A percentile compares a stretch with the other conserved stretches of the same genome.
Conservation (phyloP, 2,888 invertebrate species). For the Diplazon laetatorius region DNA sequence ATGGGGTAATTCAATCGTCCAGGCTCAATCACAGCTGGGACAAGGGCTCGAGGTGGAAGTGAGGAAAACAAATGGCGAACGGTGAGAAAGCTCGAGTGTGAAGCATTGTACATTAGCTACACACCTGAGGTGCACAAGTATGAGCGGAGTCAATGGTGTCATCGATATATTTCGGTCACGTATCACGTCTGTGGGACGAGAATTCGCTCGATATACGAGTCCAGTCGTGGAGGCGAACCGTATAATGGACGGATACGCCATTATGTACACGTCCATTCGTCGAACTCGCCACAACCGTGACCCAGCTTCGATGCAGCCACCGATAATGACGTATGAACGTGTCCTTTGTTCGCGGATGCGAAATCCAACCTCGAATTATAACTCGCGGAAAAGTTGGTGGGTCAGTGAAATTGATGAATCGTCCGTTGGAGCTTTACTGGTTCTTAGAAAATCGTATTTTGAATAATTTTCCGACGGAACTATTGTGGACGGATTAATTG, state of each 20-base stretch:
- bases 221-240: constrained; percentile 36
- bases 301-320: constrained; percentile 11
- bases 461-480: no score
- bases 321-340: constrained; percentile 17
- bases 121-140: not conserved
- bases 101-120: constrained; percentile 11
- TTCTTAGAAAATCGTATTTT: no score
- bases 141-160: constrained; percentile 57
- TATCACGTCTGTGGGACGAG: constrained; percentile 47
- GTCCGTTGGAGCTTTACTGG: not conserved
- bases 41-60: no score
- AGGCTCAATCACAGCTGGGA: no score
- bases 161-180: constrained; percentile 65
- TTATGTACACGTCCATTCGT: constrained; percentile 48
- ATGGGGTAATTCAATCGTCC: no score
- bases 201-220: constrained; percentile 40
- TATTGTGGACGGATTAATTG: no score
- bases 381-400: constrained; percentile 24
- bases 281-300: constrained; percentile 14
- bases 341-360: constrained; percentile 23
- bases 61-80: no score
- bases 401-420: constrained; percentile 22
- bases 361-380: constrained; percentile 27
- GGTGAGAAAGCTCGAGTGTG: constrained; percentile 23
- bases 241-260: constrained; percentile 53